A percentile compares a stretch with the other conserved stretches of the same genome.
Conservation (phyloP, 1,140 invertebrate genomes). For the Sarcophaga peregrina region DNA sequence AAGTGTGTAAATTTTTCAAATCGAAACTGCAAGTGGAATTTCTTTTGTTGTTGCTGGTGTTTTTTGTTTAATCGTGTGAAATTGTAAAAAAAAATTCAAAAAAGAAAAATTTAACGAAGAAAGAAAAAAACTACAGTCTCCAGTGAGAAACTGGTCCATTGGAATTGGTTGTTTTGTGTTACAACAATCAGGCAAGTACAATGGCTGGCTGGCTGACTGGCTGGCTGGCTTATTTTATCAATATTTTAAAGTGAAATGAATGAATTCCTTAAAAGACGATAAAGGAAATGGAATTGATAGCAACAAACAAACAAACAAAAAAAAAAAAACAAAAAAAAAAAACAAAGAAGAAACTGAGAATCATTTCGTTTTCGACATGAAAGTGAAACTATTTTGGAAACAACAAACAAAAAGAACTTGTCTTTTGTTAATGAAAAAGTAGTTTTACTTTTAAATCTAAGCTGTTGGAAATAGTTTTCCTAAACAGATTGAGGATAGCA, state of each 20-base stretch:
- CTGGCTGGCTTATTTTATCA: neutral
- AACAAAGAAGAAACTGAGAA: neutral
- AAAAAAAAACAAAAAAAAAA: too few species aligned
- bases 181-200: neutral
- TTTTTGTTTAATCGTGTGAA: neutral
- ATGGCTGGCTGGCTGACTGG: too few species aligned
- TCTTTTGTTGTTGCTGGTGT: neutral
- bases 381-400: neutral
- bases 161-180: neutral
- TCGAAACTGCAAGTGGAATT: conserved; percentile 19
- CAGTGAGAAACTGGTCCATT: neutral
- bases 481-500: too few species aligned
- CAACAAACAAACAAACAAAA: too few species aligned
- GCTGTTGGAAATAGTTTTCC: too few species aligned
- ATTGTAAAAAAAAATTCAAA: neutral
- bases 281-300: neutral
- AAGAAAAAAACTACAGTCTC: neutral
- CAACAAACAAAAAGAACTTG: too few species aligned
- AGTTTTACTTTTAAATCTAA: too few species aligned
- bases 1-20: conserved; percentile 18
- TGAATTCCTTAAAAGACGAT: neutral
- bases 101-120: neutral
- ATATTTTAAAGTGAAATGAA: neutral
- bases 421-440: too few species aligned
- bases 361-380: neutral